These are phyloP conservation scores for Melanotaenia pygmaea DNA, from an alignment of 2,797 vertebrate genomes.

Conservation along the genomic window DNA sequence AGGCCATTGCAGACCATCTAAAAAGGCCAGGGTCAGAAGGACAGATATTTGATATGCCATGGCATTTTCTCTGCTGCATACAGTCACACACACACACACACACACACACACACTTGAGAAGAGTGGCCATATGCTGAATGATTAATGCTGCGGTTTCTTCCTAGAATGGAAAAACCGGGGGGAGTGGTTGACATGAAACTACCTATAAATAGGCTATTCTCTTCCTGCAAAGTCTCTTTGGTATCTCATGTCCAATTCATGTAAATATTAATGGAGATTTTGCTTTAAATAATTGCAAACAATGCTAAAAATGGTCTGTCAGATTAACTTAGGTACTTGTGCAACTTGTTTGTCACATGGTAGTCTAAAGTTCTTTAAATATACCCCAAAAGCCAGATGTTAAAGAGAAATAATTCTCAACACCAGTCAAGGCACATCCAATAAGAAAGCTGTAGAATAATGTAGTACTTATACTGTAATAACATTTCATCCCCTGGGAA, in stretches of 20 bases:
- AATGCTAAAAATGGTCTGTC: not conserved
- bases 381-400: too few species aligned
- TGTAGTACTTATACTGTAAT: too few species aligned
- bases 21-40: constrained; percentile 67
- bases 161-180: constrained; percentile 51
- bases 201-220: constrained; percentile 14
- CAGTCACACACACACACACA: not conserved
- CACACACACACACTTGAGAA: constrained; percentile 2
- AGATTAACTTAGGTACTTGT: too few species aligned
- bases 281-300: not conserved
- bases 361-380: too few species aligned
- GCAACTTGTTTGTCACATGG: too few species aligned
- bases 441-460: too few species aligned
- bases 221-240: constrained; percentile 2
- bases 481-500: not conserved
- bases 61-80: constrained; percentile 59
- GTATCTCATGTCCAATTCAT: not conserved
- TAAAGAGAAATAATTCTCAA: too few species aligned
- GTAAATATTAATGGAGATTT: not conserved
- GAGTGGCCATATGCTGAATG: constrained; percentile 62
- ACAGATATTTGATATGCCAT: constrained; percentile 77
- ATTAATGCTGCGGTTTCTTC: constrained; percentile 62
- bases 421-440: too few species aligned
- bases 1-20: constrained; percentile 68
- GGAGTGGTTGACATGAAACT: constrained; percentile 46